phyloP scores from a whole-genome alignment of 2,888 invertebrate species.

The Hipparchia semele region DNA sequence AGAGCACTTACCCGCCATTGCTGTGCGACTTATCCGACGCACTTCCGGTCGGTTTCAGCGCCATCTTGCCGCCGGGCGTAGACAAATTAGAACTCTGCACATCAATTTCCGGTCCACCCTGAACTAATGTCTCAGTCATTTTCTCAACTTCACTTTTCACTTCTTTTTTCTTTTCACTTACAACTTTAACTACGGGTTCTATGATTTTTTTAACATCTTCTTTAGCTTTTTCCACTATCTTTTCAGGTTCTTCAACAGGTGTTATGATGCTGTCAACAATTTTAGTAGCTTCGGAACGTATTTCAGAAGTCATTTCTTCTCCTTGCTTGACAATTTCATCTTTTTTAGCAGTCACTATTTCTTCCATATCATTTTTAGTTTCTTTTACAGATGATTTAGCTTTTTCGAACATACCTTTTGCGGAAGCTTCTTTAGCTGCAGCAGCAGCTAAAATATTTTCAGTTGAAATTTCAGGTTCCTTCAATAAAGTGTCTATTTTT shows the following conservation, averaged over 20 bases:
- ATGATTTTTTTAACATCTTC: slow-evolving; percentile 54
- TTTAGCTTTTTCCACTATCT: slow-evolving; percentile 50
- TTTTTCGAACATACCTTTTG: slow-evolving; percentile 58
- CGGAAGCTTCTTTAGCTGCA: slow-evolving; percentile 52
- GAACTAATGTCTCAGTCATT: slow-evolving; percentile 75
- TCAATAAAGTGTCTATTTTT: slow-evolving; percentile 76
- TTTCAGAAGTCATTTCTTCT: slow-evolving; percentile 60
- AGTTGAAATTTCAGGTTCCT: slow-evolving; percentile 75
- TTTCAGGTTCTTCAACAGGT: slow-evolving; percentile 72
- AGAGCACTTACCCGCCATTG: slow-evolving; percentile 72
- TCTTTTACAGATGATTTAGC: slow-evolving; percentile 58
- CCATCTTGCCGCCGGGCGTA: slow-evolving; percentile 60
- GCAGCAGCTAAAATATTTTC: slow-evolving; percentile 68
- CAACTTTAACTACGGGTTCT: slow-evolving; percentile 71
- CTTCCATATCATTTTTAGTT: slow-evolving; percentile 54
- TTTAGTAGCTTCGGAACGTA: slow-evolving; percentile 69
- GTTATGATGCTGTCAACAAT: slow-evolving; percentile 76
- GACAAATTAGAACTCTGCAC: slow-evolving; percentile 83
- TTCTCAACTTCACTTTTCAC: slow-evolving; percentile 57
- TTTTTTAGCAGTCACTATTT: slow-evolving; percentile 59
- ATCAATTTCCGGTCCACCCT: slow-evolving; percentile 84
- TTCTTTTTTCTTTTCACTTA: slow-evolving; percentile 67
- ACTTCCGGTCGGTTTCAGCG: slow-evolving; percentile 53
- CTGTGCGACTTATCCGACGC: slow-evolving; percentile 72
- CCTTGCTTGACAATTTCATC: slow-evolving; percentile 59